Base-by-base conservation (phyloP, 2,888 invertebrate genomes). In the Tachina grossa region DNA sequence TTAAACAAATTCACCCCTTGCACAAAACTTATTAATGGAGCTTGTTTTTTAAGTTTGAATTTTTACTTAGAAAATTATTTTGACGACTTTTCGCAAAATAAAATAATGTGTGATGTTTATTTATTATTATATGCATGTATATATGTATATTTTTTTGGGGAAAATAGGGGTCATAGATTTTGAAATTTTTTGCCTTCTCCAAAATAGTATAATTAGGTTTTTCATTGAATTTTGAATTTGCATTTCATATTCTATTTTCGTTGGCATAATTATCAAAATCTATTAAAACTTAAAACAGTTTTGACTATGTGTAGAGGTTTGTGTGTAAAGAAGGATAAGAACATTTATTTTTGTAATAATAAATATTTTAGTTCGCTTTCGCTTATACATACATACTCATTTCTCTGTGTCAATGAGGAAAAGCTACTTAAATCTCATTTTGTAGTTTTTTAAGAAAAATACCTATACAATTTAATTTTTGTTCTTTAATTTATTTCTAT, bases 271-370 rank as follows among this genome's bases (percentile, higher is more conserved):
- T 3, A 51, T 19, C 1, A 79, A 63, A 72, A 55, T 72, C 9
- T 49, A 19, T 85, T 87, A 89, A 89, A 89, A 88, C 88, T 88
- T 89, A 88, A 88, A 89, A 89, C 88, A 88, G 89, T 88, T 89
- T 88, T 88, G 79, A 68, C 66, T 79, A 79, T 79, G 41, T 22
- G 9, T 47, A 57, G 8, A 66, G 3, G 22, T 45, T 3, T 13
- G 9, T 39, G 2, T 31, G 10, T 49, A 16, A 9, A 19, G 19
- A 43, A 13, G 43, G 13, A 45, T 51, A 14, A 53, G 14, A 43
- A 49, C 1, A 14, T 59, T 49, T 39, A 68, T 66, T 59, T 75
- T 31, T 31, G 31, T 31, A 31, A 11, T 61, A 68, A 51, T 13
- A 47, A 31, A 47, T n/a, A 55, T 19, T 63, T 16, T 65, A 11